Conservation (phyloP, 1,140 invertebrate species). For the Drosophila bifasciata region DNA sequence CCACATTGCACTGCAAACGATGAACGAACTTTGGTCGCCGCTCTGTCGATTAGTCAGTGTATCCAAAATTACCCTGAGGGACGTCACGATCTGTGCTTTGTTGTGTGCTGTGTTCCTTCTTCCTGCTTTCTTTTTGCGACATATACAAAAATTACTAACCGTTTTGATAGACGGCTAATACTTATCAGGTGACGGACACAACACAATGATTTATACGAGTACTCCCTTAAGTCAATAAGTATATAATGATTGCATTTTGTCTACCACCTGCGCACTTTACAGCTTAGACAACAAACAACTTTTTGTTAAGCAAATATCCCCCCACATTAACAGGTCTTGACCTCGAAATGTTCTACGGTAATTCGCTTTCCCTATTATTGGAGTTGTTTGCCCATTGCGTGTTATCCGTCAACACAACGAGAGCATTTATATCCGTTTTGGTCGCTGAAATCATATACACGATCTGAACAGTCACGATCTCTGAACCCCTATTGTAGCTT, state of each 20-base stretch:
- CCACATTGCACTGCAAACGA: not conserved
- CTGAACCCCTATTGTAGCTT: slow-evolving; percentile 19
- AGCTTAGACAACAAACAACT: slow-evolving; percentile 12
- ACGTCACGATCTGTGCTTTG: slow-evolving; percentile 45
- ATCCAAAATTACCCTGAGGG: slow-evolving; percentile 53
- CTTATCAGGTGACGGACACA: slow-evolving; percentile 55
- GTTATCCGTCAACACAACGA: slow-evolving; percentile 1
- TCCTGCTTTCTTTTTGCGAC: slow-evolving; percentile 41
- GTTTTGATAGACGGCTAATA: slow-evolving; percentile 42
- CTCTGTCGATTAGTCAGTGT: slow-evolving; percentile 11
- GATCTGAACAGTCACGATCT: slow-evolving; percentile 63
- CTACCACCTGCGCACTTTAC: slow-evolving; percentile 21
- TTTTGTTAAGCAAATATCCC: slow-evolving; percentile 19
- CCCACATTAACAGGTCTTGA: slow-evolving; percentile 17
- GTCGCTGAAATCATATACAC: slow-evolving; percentile 33
- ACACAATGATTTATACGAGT: slow-evolving; percentile 27
- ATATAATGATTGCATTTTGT: slow-evolving; percentile 34
- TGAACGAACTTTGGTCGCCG: slow-evolving; percentile 50
- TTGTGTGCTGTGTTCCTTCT: slow-evolving; percentile 32
- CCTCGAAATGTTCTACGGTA: slow-evolving; percentile 24
- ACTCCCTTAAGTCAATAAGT: not conserved
- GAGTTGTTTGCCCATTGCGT: slow-evolving; percentile 17
- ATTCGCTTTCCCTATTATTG: slow-evolving; percentile 47
- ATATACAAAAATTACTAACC: slow-evolving; percentile 21
- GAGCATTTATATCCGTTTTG: slow-evolving; percentile 50